Percentiles rank a stretch among this genome's conserved stretches.
phyloP scores from a whole-genome alignment of 1,140 invertebrate species.

The Eubasilissa regina region DNA sequence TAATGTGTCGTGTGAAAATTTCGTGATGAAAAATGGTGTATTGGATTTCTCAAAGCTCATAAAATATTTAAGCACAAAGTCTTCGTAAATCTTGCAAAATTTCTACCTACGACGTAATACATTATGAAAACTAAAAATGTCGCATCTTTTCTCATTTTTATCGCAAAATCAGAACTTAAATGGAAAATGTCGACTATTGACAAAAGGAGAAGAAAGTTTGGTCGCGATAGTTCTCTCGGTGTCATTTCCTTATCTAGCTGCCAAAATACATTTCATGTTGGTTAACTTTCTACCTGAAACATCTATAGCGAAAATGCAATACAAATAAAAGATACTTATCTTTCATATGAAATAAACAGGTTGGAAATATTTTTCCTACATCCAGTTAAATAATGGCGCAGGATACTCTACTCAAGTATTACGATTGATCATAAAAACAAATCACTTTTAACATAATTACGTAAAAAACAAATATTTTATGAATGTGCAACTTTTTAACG shows the following conservation, averaged over 20 bases:
- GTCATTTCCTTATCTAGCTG: constrained; percentile 59
- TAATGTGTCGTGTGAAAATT: too few relatives aligned
- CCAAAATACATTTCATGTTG: constrained; percentile 59
- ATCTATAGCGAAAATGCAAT: constrained; percentile 43
- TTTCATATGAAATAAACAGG: constrained; percentile 56
- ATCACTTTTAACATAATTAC: too few relatives aligned
- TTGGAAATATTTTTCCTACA: constrained; percentile 48
- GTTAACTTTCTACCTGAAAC: constrained; percentile 57
- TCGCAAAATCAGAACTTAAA: constrained; percentile 29
- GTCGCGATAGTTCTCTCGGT: constrained; percentile 53
- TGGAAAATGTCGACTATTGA: constrained; percentile 34
- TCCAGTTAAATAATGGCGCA: too few relatives aligned
- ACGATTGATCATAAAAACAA: too few relatives aligned
- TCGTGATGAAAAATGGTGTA: too few relatives aligned
- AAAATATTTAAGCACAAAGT: too few relatives aligned
- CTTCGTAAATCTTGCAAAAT: too few relatives aligned
- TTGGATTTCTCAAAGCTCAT: too few relatives aligned
- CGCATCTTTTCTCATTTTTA: constrained; percentile 25
- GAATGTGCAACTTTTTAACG: too few relatives aligned
- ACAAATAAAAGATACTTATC: constrained; percentile 60
- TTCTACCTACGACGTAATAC: too few relatives aligned
- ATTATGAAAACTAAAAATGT: neutral
- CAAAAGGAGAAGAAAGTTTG: constrained; percentile 42
- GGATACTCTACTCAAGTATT: too few relatives aligned
- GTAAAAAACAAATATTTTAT: too few relatives aligned